phyloP scores from a whole-genome alignment of 2,113 vertebrate genomes.

The Tachysurus fulvidraco region DNA sequence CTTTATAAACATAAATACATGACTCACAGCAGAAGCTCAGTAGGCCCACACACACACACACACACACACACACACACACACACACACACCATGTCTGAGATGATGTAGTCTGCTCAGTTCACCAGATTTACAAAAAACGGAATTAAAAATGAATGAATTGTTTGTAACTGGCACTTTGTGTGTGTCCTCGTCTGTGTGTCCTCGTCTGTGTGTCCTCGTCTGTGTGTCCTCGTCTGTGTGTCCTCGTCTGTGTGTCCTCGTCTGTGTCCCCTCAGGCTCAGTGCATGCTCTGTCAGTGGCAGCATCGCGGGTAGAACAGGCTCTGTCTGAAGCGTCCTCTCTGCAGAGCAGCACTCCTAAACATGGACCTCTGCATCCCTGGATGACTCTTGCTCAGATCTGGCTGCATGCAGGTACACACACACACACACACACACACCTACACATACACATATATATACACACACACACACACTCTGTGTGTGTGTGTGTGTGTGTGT shows the following conservation, averaged over 20 bases:
- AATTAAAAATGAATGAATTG: neutral
- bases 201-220: no score
- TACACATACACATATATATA: neutral
- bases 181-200: no score
- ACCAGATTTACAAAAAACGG: neutral
- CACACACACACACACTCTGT: no score
- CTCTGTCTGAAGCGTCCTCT: conserved; percentile 93
- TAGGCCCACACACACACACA: no score
- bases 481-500: no score
- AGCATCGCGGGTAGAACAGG: conserved; percentile 96
- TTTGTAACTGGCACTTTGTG: no score
- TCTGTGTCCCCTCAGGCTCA: conserved; percentile 77
- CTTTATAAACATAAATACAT: no score
- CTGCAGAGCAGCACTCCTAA: conserved; percentile 95
- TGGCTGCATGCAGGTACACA: conserved; percentile 96
- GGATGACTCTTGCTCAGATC: conserved; percentile 99
- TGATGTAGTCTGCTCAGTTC: neutral
- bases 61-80: no score
- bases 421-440: neutral
- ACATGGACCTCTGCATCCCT: conserved; percentile 93
- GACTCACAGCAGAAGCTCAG: no score
- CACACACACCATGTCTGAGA: neutral
- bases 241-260: conserved; percentile 16
- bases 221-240: no score
- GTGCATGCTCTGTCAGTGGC: conserved; percentile 95